Percentiles rank a stretch among this genome's conserved stretches.
phyloP scores from a whole-genome alignment of 2,888 invertebrate species.

The Heteromyza rotundicornis region DNA sequence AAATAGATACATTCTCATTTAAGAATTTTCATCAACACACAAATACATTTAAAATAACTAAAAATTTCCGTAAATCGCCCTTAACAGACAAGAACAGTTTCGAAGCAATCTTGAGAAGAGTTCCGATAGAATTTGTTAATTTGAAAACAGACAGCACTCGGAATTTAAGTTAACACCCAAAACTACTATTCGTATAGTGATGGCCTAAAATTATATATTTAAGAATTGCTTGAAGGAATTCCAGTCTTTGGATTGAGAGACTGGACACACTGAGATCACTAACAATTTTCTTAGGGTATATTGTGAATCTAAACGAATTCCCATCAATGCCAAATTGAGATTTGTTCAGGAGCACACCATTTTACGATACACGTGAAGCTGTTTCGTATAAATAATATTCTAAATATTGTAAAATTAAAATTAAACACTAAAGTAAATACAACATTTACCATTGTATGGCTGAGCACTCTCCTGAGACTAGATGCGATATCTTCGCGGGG shows the following conservation, averaged over 20 bases:
- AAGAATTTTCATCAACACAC: background rate
- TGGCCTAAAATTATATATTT: no score
- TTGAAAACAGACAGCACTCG: background rate
- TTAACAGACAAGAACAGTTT: background rate
- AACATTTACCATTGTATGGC: background rate
- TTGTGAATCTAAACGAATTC: no score
- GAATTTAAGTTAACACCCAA: background rate
- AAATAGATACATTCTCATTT: background rate
- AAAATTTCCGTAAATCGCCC: background rate
- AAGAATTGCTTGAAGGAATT: no score
- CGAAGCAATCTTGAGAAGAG: background rate
- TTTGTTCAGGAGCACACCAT: no score
- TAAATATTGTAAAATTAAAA: background rate
- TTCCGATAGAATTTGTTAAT: background rate
- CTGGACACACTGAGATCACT: no score
- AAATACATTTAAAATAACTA: background rate
- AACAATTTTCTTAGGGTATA: no score
- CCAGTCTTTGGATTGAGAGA: no score
- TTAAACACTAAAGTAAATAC: background rate
- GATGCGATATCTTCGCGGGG: background rate
- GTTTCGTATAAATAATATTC: background rate
- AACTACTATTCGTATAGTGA: no score
- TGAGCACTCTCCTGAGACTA: conserved; percentile 1
- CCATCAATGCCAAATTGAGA: background rate
- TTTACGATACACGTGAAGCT: background rate